These are phyloP conservation scores for Crocuta crocuta DNA, from an alignment of 2,113 vertebrate genomes.

Conservation along the genomic window DNA sequence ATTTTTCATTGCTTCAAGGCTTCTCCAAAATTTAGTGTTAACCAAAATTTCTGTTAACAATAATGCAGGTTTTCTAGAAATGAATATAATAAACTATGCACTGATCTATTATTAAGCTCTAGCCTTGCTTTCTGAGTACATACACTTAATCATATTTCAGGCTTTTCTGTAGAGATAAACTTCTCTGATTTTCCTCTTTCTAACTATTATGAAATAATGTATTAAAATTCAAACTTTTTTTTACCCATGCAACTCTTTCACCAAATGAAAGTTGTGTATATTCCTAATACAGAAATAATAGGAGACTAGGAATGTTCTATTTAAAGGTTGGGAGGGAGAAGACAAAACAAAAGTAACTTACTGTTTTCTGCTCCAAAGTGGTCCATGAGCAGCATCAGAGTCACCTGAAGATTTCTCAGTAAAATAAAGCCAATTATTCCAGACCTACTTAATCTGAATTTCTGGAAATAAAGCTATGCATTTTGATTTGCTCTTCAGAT, in stretches of 20 bases:
- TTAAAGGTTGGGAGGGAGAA: background rate
- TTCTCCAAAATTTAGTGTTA: background rate
- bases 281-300: background rate
- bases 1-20: background rate
- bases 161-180: background rate
- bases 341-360: background rate
- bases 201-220: background rate
- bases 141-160: background rate
- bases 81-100: background rate
- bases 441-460: background rate
- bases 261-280: conserved; percentile 16
- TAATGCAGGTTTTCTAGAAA: background rate
- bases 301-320: background rate
- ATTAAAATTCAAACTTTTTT: background rate
- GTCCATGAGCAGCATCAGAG: background rate
- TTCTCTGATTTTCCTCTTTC: background rate
- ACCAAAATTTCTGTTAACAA: background rate
- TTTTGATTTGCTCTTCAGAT: background rate
- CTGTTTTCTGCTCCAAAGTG: background rate
- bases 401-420: background rate
- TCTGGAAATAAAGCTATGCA: background rate
- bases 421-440: background rate
- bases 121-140: background rate
- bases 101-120: background rate
- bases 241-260: conserved; percentile 12